Base-by-base conservation (phyloP, 2,113 vertebrate genomes). In the Thalassarche chlororhynchos region DNA sequence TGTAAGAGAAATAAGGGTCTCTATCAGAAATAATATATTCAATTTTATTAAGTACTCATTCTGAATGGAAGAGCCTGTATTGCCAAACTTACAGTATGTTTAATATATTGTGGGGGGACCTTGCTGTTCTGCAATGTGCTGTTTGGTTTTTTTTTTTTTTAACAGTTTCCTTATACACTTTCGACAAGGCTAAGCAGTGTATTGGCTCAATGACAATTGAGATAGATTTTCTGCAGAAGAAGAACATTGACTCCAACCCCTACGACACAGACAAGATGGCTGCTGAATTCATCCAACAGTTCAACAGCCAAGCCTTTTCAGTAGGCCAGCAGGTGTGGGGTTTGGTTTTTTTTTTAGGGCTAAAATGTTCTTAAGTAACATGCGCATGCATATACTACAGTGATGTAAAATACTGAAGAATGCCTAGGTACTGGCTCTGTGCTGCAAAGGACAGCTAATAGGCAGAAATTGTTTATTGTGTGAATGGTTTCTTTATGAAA, bases 171-270 rank as follows among this genome's bases (percentile, higher is more conserved):
- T 86, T 97, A 25, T 99, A 99, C 97, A 98, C 79, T 65, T 99
- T 99, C 4, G 99, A 99, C 98, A 99, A 99, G 96, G 97, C 99
- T 47, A 99, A 98, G 93, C 99, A 99, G 86, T 99, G 99, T 11
- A 98, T 99, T 2, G 99, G 99, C 95, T 99, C 98, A 18, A 99
- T 99, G 98, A 99, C 98, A 8, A 97, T 99, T 18, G 99, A 99
- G 96, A 98, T 99, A 1, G 99, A 99, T 96, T 99, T 99, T 89
- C 98, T 99, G 93, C 99, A 99, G 98, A 99, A 99, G 98, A 99
- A 99, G 98, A 99, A 10, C 40, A 97, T 98, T 1, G 99, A 99
- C 98, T 99, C 99, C 94, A 99, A 98, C 91, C 99, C 99, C 4
- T 99, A 99, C 0, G 99, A 99, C 97, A 99, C 99, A 0, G 99